These are phyloP conservation scores for Halesus radiatus DNA, from an alignment of 1,140 invertebrate genomes.

Conservation along the genomic window DNA sequence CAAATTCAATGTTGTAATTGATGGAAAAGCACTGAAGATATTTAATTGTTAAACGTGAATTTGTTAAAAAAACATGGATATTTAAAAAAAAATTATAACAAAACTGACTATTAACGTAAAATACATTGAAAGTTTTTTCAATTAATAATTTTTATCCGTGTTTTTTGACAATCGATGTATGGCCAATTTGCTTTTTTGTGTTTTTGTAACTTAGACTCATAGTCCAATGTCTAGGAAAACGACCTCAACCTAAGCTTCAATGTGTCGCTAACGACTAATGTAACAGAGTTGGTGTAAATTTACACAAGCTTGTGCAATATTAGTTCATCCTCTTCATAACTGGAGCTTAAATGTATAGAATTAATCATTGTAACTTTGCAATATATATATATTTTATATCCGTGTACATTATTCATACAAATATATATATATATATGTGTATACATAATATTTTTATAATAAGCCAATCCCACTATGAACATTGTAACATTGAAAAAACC, in stretches of 20 bases:
- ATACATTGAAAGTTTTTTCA: too few relatives aligned
- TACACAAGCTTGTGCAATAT: background rate
- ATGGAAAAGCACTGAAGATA: background rate
- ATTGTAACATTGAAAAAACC: background rate
- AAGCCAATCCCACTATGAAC: background rate
- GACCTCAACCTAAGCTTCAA: background rate
- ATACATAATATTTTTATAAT: slow-evolving; percentile 11
- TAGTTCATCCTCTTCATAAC: background rate
- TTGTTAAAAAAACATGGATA: too few relatives aligned
- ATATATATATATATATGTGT: slow-evolving; percentile 26
- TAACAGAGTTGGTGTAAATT: background rate
- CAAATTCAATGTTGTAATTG: background rate
- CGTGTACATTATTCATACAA: slow-evolving; percentile 21
- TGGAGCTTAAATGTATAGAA: too few relatives aligned
- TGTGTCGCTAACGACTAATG: background rate
- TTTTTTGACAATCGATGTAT: too few relatives aligned
- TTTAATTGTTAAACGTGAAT: background rate
- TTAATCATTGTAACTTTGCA: background rate
- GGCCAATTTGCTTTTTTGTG: too few relatives aligned
- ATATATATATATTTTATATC: slow-evolving; percentile 27
- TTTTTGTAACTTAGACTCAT: too few relatives aligned
- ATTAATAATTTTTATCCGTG: too few relatives aligned
- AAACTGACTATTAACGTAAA: too few relatives aligned
- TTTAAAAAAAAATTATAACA: too few relatives aligned
- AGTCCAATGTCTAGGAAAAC: too few relatives aligned